Conservation (phyloP, 2,888 invertebrate genomes). For the Drosophila bunnanda region DNA sequence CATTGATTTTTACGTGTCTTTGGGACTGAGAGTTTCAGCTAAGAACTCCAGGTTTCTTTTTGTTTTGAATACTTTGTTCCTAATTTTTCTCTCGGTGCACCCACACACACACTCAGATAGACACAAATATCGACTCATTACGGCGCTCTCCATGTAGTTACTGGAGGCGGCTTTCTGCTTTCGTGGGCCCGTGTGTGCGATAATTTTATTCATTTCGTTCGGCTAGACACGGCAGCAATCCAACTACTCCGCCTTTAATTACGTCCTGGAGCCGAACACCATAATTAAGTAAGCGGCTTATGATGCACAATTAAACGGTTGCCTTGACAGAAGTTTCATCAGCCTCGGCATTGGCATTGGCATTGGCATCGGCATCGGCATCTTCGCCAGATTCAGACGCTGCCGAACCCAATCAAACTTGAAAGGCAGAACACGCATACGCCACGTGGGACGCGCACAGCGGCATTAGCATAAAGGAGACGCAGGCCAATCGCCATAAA, state of each 20-base stretch:
- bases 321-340: slow-evolving; percentile 43
- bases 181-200: slow-evolving; percentile 36
- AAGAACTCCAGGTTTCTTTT: no score
- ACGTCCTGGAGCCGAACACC: slow-evolving; percentile 30
- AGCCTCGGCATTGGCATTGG: slow-evolving; percentile 14
- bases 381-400: slow-evolving; percentile 13
- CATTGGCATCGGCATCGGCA: background rate
- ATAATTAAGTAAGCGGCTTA: slow-evolving; percentile 69
- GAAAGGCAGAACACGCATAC: slow-evolving; percentile 51
- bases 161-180: slow-evolving; percentile 33
- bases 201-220: slow-evolving; percentile 67
- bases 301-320: slow-evolving; percentile 63
- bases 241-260: slow-evolving; percentile 44
- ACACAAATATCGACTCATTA: slow-evolving; percentile 44
- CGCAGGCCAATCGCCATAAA: slow-evolving; percentile 49
- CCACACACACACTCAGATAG: background rate
- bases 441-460: slow-evolving; percentile 55
- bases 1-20: background rate
- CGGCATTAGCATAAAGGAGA: slow-evolving; percentile 60
- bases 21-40: background rate
- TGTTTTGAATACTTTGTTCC: background rate
- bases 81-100: background rate
- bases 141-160: slow-evolving; percentile 49
- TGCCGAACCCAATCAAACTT: slow-evolving; percentile 34
- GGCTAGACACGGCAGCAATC: slow-evolving; percentile 35